Base-by-base conservation (phyloP, 2,797 vertebrate species). In the Cossypha heuglini region DNA sequence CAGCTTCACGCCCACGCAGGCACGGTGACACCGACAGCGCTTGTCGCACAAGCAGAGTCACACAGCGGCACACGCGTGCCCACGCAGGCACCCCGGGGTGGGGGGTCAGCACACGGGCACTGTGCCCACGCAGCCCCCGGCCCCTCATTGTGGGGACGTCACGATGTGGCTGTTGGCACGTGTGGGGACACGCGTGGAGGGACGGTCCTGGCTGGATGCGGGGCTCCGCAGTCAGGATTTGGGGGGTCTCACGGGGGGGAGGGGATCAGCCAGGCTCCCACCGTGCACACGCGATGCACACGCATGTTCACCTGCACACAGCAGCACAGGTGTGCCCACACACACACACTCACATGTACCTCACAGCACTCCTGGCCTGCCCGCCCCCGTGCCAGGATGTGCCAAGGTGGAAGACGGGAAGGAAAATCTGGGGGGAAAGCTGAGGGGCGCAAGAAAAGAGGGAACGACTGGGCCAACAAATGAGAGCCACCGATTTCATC, bases 1-100 rank as follows among this genome's bases (percentile, higher is more conserved):
- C 82, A 75, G 88, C 90, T 90, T 57, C 94, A 91, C 94, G 68
- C 95, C 95, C 90, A 94, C 93, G 5, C 85, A 52, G 86, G 72
- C 80, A 45, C 93, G 24, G 5, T 95, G 91, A 75, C 83, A 92
- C 81, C 73, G 10, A 2, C 77, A 86, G 75, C 75, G 7, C 68
- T 69, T 45, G 29, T 45, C 45, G 28, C 76, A 74, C 89, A n/a
- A 7, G 3, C 18, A 7, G 75, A 78, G 72, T 83, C 94, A 40
- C 84, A 58, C 87, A 19, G 2, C 18, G 14, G 16, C 90, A 78
- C 82, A 22, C 48, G 51, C 8, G 19, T 25, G 42, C 92, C 92
- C 95, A 78, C 63, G 24, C 80, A 18, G 71, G 48, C 43, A 1
- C 55, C 67, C 55, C 2, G 1, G 16, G 31, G 15, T 17, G 10